Base-by-base conservation (phyloP, 2,888 invertebrate genomes). In the Carabus problematicus region DNA sequence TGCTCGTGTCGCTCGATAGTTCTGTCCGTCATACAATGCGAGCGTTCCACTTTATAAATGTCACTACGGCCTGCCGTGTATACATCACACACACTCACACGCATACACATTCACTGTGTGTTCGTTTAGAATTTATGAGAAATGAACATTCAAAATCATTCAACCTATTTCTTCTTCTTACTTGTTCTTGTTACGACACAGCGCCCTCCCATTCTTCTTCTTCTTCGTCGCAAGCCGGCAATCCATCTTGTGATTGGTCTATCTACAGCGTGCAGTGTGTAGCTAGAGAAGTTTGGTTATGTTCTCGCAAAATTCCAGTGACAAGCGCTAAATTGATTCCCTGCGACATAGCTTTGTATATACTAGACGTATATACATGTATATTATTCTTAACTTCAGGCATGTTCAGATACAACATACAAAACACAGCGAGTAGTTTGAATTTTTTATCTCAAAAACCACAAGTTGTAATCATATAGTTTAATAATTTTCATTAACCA, bases 101-200 rank as follows among this genome's bases (percentile, higher is more conserved):
- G 77, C 78, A 78, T 77, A 16, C 16, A 55, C 19, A 19, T 8
- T n/a, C 9, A 8, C 1, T 1, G 19, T 12, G 55, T 16, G 19
- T 18, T 3, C 14, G 43, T 11, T 14, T 52, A 19, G 79, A 79
- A 79, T 79, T 79, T 79, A 79, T 81, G 81, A 81, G 79, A 81
- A 81, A 81, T 81, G 80, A 81, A 80, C 79, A 79, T 80, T 81
- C 79, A 77, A 79, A 80, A 76, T 77, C 75, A 76, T 75, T 76
- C 76, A 74, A 74, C 74, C 74, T 72, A 74, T 75, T 74, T 75
- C 75, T 76, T 75, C 62, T 58, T 52, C 16, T 14, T 14, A 16
- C 12, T 18, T 16, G 9, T 8, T 16, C 19, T 40, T 56, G 19
- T 29, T 39, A n/a, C 12, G 56, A 19, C 12, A 55, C 19, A n/a